Evolutionary conservation across 2,888 invertebrate species (phyloP).

Genomic region (Zaprionus lineosus): DNA sequence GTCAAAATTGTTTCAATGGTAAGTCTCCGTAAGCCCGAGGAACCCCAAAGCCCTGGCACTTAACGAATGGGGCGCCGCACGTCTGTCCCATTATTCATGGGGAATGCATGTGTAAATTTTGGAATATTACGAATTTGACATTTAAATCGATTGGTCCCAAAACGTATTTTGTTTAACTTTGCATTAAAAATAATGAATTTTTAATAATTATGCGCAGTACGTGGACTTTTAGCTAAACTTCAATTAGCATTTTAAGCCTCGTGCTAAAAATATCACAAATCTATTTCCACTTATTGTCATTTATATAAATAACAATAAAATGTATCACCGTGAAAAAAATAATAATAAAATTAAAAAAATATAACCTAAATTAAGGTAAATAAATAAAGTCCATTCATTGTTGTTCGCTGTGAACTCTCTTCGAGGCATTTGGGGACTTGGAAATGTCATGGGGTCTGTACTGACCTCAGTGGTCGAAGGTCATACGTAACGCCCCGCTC

Average conservation of each 20-base stretch:
- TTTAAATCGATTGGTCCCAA: slow-evolving; percentile 61
- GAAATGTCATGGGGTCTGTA: too few species aligned
- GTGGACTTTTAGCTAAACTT: slow-evolving; percentile 52
- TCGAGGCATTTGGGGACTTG: slow-evolving; percentile 6
- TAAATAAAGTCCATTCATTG: slow-evolving; percentile 1
- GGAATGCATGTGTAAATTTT: slow-evolving; percentile 5
- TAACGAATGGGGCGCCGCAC: slow-evolving; percentile 59
- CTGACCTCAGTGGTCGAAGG: slow-evolving; percentile 37
- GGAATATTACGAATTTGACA: slow-evolving; percentile 42
- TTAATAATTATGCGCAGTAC: slow-evolving; percentile 44
- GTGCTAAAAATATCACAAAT: slow-evolving; percentile 48
- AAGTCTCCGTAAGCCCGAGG: slow-evolving; percentile 48
- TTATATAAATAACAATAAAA: slow-evolving; percentile 27
- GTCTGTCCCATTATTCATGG: slow-evolving; percentile 59
- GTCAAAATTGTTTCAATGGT: slow-evolving; percentile 67
- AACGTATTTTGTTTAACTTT: slow-evolving; percentile 50
- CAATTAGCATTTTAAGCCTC: slow-evolving; percentile 64
- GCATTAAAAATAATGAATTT: slow-evolving; percentile 64
- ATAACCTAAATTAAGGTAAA: slow-evolving; percentile 4
- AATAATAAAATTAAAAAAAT: slow-evolving; percentile 1
- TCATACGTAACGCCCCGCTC: slow-evolving; percentile 34
- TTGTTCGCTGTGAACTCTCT: slow-evolving; percentile 28
- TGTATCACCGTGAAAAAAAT: slow-evolving; percentile 40
- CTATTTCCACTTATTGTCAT: slow-evolving; percentile 53
- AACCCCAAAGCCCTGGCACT: slow-evolving; percentile 49